A percentile compares a stretch with the other conserved stretches of the same genome.
Conservation (phyloP, 2,113 vertebrate genomes). For the Elephantulus edwardii region DNA sequence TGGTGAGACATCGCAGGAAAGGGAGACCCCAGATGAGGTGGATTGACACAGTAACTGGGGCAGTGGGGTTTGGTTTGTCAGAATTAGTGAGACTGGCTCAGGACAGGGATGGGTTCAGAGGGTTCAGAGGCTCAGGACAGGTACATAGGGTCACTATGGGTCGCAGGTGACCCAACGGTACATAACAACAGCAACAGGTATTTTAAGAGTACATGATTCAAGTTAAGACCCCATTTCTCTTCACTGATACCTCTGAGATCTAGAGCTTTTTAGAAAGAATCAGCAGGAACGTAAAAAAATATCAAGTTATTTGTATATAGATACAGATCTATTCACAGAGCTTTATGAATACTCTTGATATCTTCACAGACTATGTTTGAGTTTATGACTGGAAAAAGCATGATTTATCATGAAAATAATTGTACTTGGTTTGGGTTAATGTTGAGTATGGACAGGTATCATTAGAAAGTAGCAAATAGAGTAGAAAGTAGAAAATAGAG, state of each 20-base stretch:
- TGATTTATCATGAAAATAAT: not conserved
- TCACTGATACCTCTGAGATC: not conserved
- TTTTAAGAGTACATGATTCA: not conserved
- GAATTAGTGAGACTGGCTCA: no score
- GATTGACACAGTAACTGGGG: no score
- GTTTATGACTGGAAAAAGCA: not conserved
- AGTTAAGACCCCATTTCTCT: not conserved
- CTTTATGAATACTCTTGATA: not conserved
- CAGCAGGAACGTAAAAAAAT: not conserved
- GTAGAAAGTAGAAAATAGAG: not conserved
- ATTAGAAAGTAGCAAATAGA: not conserved
- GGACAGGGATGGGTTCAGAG: no score
- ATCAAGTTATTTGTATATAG: not conserved
- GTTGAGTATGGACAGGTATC: not conserved
- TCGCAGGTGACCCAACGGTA: no score
- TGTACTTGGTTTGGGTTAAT: not conserved
- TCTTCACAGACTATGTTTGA: not conserved
- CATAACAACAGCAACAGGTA: no score
- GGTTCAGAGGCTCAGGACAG: no score
- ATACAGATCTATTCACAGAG: not conserved
- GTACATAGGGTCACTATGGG: no score
- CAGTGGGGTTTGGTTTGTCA: no score
- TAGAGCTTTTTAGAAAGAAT: conserved; percentile 5
- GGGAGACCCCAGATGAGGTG: no score
- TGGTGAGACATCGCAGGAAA: no score